Base-by-base conservation (phyloP, 2,797 vertebrate species). In the Pitangus sulphuratus region DNA sequence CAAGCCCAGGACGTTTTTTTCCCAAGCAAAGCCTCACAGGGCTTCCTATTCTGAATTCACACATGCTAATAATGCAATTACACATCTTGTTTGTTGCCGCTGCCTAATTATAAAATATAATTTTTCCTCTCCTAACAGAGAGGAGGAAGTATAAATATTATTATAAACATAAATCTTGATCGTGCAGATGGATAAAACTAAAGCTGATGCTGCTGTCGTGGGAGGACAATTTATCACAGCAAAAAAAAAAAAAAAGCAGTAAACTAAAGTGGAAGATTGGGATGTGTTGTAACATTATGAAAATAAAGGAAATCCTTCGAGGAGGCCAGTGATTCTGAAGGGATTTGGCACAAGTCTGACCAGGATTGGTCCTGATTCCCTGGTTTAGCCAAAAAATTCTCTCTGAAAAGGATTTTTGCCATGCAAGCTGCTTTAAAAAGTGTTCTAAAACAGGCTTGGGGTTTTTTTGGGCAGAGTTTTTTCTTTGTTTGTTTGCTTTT, bases 11-110 rank as follows among this genome's bases (percentile, higher is more conserved):
- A 81, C 40, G 3, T 96, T 92, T 96, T 92, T 96, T 91, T 53
- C 56, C 61, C 79, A 62, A 90, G 81, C 28, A 70, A 70, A 94
- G 31, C 71, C 91, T 88, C 72, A 94, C 69, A 93, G 84, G 53
- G 76, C 66, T 95, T 96, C 84, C 76, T 88, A 94, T 86, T 94
- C 72, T 91, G 62, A 95, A 91, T 93, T 95, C 95, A 95, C 92
- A 94, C 91, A 92, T 88, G 89, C 62, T 94, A 95, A 97, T 94
- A 94, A 82, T 7, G 1, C 51, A 91, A 82, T 93, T n/a, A 21
- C 51, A 70, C 30, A 10, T 64, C 91, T 90, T 88, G 31, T 88
- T 91, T 94, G 51, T 58, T 84, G 76, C 74, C n/a, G 20, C 17
- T 76, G 72, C 61, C 89, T 91, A 77, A 96, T 95, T 94, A 93